phyloP scores from a whole-genome alignment of 2,113 vertebrate species.

The Hylia prasina region DNA sequence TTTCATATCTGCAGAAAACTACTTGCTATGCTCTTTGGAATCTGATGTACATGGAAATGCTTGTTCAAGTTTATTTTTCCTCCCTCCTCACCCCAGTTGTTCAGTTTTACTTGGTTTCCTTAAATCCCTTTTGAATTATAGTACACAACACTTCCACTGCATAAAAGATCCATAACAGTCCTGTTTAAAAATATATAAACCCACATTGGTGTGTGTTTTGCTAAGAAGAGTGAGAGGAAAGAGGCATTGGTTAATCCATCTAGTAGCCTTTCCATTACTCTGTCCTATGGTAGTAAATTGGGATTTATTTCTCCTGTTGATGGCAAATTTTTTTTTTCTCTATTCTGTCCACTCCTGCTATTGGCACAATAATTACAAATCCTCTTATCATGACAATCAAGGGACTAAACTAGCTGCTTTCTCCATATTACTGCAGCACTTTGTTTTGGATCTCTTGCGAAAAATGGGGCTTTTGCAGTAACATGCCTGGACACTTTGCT shows the following conservation, averaged over 20 bases:
- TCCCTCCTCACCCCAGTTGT: neutral
- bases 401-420: conserved; percentile 1
- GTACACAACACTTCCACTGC: neutral
- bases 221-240: neutral
- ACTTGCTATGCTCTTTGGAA: neutral
- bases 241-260: neutral
- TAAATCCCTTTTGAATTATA: neutral
- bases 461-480: conserved; percentile 30
- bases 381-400: conserved; percentile 25
- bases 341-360: neutral
- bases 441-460: neutral
- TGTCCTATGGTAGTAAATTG: neutral
- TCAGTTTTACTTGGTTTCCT: neutral
- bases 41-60: neutral
- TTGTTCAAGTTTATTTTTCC: neutral
- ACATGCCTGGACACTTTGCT: conserved; percentile 36
- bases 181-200: neutral
- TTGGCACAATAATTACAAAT: conserved; percentile 12
- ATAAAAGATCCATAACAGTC: neutral
- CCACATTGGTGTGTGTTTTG: neutral
- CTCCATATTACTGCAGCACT: neutral
- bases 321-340: neutral
- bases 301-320: conserved; percentile 8
- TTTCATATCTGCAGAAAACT: neutral
- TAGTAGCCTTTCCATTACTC: neutral